Conservation (phyloP, 2,888 invertebrate genomes). For the Epistrophe grossulariae region DNA sequence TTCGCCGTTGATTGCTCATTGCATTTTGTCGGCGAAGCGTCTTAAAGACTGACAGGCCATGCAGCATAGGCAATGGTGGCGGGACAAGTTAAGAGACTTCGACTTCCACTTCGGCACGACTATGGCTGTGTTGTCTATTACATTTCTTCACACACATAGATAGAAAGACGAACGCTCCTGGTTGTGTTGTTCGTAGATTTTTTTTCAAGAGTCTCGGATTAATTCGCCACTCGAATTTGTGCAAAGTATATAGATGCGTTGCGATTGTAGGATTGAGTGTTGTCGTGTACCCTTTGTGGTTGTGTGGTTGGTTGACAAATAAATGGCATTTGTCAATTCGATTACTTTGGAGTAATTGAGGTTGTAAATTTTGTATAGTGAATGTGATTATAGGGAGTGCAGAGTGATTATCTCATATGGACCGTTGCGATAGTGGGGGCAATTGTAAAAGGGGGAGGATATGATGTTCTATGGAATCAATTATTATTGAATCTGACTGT, state of each 20-base stretch:
- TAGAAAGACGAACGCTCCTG: conserved; percentile 11
- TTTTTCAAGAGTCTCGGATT: conserved; percentile 53
- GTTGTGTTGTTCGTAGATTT: neutral
- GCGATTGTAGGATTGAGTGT: conserved; percentile 53
- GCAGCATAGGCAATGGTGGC: conserved; percentile 1
- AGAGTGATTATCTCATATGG: conserved; percentile 30
- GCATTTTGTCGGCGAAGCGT: conserved; percentile 71
- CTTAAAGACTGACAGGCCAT: conserved; percentile 63
- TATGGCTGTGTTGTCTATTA: conserved; percentile 33
- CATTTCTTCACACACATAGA: conserved; percentile 16
- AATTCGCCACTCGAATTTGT: conserved; percentile 43
- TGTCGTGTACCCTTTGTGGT: conserved; percentile 52
- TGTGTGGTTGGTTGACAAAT: conserved; percentile 72
- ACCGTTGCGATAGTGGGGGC: neutral
- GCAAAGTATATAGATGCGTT: conserved; percentile 25
- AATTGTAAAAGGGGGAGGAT: neutral
- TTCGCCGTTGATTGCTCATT: conserved; percentile 74
- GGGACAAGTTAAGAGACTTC: conserved; percentile 31
- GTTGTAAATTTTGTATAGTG: conserved; percentile 68
- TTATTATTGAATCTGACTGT: conserved; percentile 4
- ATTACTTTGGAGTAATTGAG: conserved; percentile 73
- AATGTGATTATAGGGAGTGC: conserved; percentile 49
- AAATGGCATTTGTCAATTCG: conserved; percentile 75
- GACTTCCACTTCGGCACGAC: conserved; percentile 22
- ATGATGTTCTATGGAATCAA: conserved; percentile 16